These are phyloP conservation scores for Amphiprion percula DNA, from an alignment of 2,113 vertebrate species.

Conservation along the genomic window DNA sequence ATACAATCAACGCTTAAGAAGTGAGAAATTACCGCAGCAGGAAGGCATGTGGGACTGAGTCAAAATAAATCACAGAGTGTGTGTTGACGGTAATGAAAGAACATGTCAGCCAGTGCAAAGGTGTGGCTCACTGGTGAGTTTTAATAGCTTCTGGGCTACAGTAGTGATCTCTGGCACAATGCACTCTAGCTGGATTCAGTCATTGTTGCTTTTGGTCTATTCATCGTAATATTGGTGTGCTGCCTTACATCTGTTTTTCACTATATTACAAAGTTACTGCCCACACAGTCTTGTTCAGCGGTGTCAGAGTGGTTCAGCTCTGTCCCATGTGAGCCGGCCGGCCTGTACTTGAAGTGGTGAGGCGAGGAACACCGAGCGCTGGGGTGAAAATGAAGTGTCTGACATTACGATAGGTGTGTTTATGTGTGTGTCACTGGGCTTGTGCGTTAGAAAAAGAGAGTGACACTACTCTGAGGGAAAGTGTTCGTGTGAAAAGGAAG, in stretches of 20 bases:
- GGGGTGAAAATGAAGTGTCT: constrained; percentile 80
- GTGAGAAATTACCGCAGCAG: not conserved
- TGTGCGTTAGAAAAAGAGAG: constrained; percentile 22
- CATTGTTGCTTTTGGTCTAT: not conserved
- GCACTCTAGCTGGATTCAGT: not conserved
- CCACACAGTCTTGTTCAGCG: constrained; percentile 5
- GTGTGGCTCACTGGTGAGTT: not conserved
- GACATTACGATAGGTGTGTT: constrained; percentile 52
- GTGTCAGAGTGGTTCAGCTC: constrained; percentile 8
- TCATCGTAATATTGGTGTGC: not conserved
- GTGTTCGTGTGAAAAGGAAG: constrained; percentile 26
- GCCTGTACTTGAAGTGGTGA: constrained; percentile 61
- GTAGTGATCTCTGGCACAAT: not conserved
- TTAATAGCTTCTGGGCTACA: not conserved
- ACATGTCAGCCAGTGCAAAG: not conserved
- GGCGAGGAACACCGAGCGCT: constrained; percentile 35
- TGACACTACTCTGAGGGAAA: constrained; percentile 20
- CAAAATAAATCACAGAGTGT: not conserved
- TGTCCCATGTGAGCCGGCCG: constrained; percentile 52
- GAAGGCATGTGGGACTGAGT: not conserved
- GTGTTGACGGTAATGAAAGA: not conserved
- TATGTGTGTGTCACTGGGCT: constrained; percentile 3
- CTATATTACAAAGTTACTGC: not conserved
- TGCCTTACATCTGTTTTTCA: not conserved
- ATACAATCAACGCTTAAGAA: not conserved